These are phyloP conservation scores for Brenthis hecate DNA, from an alignment of 2,888 invertebrate species.

Conservation along the genomic window DNA sequence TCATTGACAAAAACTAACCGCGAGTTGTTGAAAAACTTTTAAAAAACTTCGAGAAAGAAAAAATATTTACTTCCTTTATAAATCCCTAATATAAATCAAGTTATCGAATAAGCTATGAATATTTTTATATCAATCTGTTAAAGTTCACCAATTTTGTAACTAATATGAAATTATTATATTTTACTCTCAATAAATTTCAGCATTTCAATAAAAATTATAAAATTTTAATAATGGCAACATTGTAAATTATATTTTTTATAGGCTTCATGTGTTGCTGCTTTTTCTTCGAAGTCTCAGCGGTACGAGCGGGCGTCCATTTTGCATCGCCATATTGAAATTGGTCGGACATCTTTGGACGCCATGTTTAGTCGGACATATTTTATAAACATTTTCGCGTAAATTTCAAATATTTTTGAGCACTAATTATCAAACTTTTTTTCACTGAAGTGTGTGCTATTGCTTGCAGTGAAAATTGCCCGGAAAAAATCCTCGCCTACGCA, in stretches of 20 bases:
- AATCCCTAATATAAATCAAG: too few species aligned
- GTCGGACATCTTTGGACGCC: conserved; percentile 87
- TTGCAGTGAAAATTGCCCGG: conserved; percentile 63
- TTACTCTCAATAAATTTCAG: too few species aligned
- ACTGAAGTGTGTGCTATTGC: conserved; percentile 68
- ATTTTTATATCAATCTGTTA: background rate
- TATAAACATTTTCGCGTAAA: conserved; percentile 86
- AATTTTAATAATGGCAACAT: conserved; percentile 51
- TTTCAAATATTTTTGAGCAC: conserved; percentile 81
- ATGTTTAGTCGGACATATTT: conserved; percentile 90
- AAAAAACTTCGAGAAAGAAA: too few species aligned
- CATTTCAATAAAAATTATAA: conserved; percentile 31
- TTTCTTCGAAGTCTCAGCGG: conserved; percentile 50
- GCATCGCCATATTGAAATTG: conserved; percentile 83
- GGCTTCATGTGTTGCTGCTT: conserved; percentile 46
- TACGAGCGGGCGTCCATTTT: conserved; percentile 78
- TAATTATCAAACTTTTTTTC: conserved; percentile 79
- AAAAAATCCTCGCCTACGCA: conserved; percentile 74
- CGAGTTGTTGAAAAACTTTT: too few species aligned
- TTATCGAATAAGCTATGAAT: background rate
- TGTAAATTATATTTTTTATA: conserved; percentile 34
- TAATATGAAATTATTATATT: background rate
- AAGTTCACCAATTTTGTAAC: too few species aligned
- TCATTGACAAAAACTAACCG: too few species aligned
- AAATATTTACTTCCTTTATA: too few species aligned